Conservation (phyloP, 2,797 vertebrate species). For the Tinamus major region DNA sequence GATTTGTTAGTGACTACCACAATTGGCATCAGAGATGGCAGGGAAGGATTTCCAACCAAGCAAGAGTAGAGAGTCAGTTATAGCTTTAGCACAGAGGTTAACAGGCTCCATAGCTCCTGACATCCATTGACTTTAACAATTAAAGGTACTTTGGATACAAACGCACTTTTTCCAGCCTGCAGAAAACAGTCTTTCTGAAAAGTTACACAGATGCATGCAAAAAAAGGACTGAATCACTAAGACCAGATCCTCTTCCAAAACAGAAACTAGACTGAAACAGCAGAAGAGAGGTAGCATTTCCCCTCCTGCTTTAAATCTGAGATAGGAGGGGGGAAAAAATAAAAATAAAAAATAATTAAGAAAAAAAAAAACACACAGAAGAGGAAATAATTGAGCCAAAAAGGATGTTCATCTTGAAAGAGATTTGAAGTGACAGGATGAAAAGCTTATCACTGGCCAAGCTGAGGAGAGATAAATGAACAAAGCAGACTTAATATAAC, state of each 20-base stretch:
- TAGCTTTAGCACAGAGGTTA: background rate
- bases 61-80: background rate
- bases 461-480: background rate
- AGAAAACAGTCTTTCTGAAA: background rate
- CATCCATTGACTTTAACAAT: background rate
- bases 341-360: too few relatives aligned
- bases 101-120: background rate
- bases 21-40: background rate
- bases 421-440: background rate
- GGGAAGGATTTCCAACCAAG: background rate
- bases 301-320: background rate
- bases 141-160: background rate
- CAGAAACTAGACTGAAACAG: background rate
- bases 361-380: background rate
- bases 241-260: background rate
- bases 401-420: background rate
- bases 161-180: background rate
- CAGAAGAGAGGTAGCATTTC: background rate
- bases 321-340: too few relatives aligned
- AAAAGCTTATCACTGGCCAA: background rate
- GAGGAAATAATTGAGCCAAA: background rate
- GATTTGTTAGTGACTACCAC: background rate
- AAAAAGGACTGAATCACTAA: background rate
- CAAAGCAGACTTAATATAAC: background rate
- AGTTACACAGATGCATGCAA: background rate